phyloP scores from a whole-genome alignment of 2,888 invertebrate genomes.

The Sthenelais limicola region DNA sequence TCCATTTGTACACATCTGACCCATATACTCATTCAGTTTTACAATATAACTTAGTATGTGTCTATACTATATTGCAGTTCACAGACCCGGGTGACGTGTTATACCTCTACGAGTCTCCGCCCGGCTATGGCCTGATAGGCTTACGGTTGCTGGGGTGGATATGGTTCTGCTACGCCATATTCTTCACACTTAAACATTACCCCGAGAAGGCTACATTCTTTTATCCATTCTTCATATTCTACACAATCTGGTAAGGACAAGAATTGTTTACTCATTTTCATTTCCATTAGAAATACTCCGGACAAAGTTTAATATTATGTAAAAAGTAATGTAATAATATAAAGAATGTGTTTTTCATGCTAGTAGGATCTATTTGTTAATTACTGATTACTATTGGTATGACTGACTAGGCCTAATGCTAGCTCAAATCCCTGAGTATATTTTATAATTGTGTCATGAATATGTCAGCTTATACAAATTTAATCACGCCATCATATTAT shows the following conservation, averaged over 20 bases:
- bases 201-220: constrained; percentile 89
- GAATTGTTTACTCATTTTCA: no score
- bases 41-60: no score
- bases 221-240: constrained; percentile 85
- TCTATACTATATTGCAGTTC: constrained; percentile 76
- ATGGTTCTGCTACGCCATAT: constrained; percentile 81
- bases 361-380: no score
- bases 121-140: constrained; percentile 85
- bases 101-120: constrained; percentile 91
- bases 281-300: neutral
- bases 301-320: neutral
- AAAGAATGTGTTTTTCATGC: constrained; percentile 2
- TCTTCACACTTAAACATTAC: constrained; percentile 86
- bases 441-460: no score
- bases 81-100: constrained; percentile 93
- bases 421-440: no score
- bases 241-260: constrained; percentile 81
- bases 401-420: no score
- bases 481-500: no score
- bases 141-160: constrained; percentile 86
- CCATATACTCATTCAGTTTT: no score
- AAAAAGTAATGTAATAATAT: neutral
- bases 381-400: no score
- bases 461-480: no score
- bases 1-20: no score